phyloP scores from a whole-genome alignment of 2,888 invertebrate genomes.

The Ectemnius cavifrons region DNA sequence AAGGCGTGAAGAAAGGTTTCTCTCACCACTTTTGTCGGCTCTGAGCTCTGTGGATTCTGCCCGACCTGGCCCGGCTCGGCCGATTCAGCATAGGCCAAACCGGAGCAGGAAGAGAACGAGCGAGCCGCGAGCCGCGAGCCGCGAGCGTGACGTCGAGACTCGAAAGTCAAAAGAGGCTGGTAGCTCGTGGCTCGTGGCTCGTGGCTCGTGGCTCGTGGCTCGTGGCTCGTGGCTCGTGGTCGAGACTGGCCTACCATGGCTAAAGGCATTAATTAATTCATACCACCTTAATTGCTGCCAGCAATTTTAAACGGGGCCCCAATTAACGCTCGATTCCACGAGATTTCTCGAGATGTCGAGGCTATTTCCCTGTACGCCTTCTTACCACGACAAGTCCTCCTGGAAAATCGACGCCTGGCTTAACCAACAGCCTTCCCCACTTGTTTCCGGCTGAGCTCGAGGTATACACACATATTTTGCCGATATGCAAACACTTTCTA shows the following conservation, averaged over 20 bases:
- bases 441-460: too few relatives aligned
- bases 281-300: conserved; percentile 50
- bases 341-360: conserved; percentile 35
- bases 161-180: background rate
- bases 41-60: too few relatives aligned
- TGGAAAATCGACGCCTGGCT: too few relatives aligned
- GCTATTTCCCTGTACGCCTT: conserved; percentile 21
- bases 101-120: too few relatives aligned
- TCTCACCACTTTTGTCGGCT: too few relatives aligned
- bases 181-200: background rate
- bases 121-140: background rate
- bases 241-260: background rate
- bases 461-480: too few relatives aligned
- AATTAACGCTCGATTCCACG: conserved; percentile 57
- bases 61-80: too few relatives aligned
- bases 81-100: too few relatives aligned
- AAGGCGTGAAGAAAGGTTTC: background rate
- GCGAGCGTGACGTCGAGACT: background rate
- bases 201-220: background rate
- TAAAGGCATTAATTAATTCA: conserved; percentile 57
- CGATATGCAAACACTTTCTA: too few relatives aligned
- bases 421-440: too few relatives aligned
- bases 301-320: conserved; percentile 56
- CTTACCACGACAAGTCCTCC: too few relatives aligned
- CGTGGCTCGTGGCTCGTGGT: background rate